These are phyloP conservation scores for Octonoba sinensis DNA, from an alignment of 2,888 invertebrate genomes.

Conservation along the genomic window DNA sequence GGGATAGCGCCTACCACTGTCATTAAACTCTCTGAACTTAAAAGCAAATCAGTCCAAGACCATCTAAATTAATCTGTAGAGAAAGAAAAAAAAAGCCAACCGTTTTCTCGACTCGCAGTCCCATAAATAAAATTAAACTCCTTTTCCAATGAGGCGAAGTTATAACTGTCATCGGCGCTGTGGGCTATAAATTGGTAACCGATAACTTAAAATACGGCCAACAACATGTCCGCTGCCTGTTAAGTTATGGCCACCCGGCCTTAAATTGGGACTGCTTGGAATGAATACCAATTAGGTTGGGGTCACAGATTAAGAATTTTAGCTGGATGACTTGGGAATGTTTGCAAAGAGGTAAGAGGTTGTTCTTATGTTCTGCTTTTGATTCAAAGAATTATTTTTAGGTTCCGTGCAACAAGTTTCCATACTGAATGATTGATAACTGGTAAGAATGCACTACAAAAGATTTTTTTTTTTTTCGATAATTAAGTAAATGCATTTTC, in stretches of 20 bases:
- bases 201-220: constrained; percentile 20
- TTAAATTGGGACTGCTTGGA: constrained; percentile 19
- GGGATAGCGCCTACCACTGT: too few species aligned
- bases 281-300: constrained; percentile 28
- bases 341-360: too few species aligned
- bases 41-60: neutral
- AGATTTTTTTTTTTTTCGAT: too few species aligned
- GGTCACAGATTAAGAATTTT: neutral
- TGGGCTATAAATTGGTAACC: constrained; percentile 26
- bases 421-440: too few species aligned
- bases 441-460: too few species aligned
- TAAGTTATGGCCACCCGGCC: constrained; percentile 27
- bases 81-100: neutral
- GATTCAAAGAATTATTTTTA: too few species aligned
- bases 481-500: too few species aligned
- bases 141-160: neutral
- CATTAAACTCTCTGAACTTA: too few species aligned
- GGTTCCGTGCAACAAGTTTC: too few species aligned
- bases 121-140: constrained; percentile 23
- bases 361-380: too few species aligned
- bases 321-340: too few species aligned
- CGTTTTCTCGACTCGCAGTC: neutral
- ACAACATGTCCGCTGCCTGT: constrained; percentile 17
- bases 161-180: constrained; percentile 15
- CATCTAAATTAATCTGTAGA: neutral